A percentile compares a stretch with the other conserved stretches of the same genome.
phyloP scores from a whole-genome alignment of 2,797 vertebrate genomes.

The Leuciscus waleckii region DNA sequence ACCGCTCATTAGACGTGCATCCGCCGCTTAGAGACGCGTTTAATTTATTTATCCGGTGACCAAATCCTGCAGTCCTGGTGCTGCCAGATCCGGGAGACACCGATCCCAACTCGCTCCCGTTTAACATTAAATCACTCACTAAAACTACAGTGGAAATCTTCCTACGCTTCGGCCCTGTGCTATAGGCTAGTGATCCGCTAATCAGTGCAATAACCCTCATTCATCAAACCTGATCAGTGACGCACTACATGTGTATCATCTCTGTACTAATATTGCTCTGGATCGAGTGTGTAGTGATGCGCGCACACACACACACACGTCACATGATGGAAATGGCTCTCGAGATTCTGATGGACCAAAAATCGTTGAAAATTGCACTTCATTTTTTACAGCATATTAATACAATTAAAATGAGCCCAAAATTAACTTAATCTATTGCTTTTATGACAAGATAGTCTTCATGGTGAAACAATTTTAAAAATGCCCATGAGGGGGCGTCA shows the following conservation, averaged over 20 bases:
- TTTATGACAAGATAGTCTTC: no score
- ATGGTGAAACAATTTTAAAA: no score
- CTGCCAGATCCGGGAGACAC: background rate
- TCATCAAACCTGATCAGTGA: background rate
- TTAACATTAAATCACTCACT: background rate
- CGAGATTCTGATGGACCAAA: conserved; percentile 1
- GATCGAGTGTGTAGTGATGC: background rate
- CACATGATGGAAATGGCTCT: background rate
- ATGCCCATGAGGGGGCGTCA: no score
- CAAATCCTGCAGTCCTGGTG: conserved; percentile 63
- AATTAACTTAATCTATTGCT: no score
- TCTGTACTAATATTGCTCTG: background rate
- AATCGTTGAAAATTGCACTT: no score
- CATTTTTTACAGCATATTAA: no score
- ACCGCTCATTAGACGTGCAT: conserved; percentile 76
- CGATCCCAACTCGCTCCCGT: background rate
- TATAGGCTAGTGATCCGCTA: background rate
- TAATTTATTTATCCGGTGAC: conserved; percentile 72
- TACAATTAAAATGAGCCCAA: no score
- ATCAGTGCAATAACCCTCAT: conserved; percentile 10
- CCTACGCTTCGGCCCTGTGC: background rate
- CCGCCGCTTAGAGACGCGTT: conserved; percentile 73
- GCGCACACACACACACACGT: background rate
- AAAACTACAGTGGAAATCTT: background rate
- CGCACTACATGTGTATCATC: background rate